These are phyloP conservation scores for Scolopax bukidnonensis DNA, from an alignment of 2,797 vertebrate genomes.

Conservation along the genomic window DNA sequence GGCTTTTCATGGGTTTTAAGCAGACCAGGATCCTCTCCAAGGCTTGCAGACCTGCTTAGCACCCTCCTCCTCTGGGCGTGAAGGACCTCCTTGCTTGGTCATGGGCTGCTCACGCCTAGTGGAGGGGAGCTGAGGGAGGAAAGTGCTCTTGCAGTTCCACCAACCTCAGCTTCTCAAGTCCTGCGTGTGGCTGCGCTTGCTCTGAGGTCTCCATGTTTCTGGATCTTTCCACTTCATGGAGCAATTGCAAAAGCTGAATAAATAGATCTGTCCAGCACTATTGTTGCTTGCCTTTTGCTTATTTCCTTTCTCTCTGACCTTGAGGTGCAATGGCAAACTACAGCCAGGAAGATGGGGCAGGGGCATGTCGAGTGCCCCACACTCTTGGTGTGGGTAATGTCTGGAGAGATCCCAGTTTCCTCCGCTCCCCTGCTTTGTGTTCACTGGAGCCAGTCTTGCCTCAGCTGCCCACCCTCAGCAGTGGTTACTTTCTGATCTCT, in stretches of 20 bases:
- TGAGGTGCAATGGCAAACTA: constrained; percentile 28
- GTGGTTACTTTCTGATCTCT: background rate
- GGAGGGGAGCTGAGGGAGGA: background rate
- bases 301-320: constrained; percentile 65
- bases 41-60: background rate
- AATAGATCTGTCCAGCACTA: background rate
- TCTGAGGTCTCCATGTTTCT: constrained; percentile 26
- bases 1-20: background rate
- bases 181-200: background rate
- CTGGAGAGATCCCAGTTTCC: background rate
- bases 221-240: constrained; percentile 35
- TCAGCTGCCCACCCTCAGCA: background rate
- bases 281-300: background rate
- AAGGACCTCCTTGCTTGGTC: background rate
- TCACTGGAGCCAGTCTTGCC: background rate
- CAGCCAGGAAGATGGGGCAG: background rate
- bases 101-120: background rate
- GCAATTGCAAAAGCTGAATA: background rate
- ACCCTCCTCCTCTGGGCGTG: background rate
- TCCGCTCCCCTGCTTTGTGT: background rate
- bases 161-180: background rate
- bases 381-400: background rate
- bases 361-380: background rate
- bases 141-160: background rate
- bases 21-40: background rate